Evolutionary conservation across 1,140 invertebrate species (phyloP).

Genomic region (Cheumatopsyche charites): DNA sequence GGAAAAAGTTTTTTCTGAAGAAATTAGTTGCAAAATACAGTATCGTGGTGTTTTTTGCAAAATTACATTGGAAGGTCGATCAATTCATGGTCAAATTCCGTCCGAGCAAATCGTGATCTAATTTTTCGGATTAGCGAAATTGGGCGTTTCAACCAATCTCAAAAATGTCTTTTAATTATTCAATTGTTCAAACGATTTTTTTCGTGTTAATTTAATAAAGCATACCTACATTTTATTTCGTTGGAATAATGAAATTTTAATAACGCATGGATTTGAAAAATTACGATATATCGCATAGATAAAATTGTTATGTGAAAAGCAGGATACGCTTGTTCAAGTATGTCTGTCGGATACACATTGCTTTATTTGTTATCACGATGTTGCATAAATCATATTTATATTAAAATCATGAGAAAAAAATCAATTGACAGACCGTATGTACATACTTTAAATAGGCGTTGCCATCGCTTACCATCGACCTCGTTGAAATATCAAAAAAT

Average conservation of each 20-base stretch:
- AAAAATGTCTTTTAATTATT: slow-evolving; percentile 1
- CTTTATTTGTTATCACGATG: too few species aligned
- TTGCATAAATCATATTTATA: too few species aligned
- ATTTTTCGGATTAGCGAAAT: slow-evolving; percentile 11
- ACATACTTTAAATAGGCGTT: slow-evolving; percentile 5
- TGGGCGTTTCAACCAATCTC: background rate
- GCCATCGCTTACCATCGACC: background rate
- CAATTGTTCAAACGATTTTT: background rate
- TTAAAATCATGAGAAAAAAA: too few species aligned
- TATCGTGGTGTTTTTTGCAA: background rate
- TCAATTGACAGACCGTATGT: background rate
- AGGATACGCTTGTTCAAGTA: too few species aligned
- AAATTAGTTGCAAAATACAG: background rate
- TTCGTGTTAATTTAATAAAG: too few species aligned
- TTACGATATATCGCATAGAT: too few species aligned
- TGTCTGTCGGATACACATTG: too few species aligned
- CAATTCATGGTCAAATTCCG: slow-evolving; percentile 11
- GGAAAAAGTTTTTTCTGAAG: too few species aligned
- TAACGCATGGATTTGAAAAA: too few species aligned
- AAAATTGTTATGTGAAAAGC: too few species aligned
- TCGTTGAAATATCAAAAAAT: background rate
- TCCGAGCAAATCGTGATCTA: slow-evolving; percentile 6
- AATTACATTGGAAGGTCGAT: background rate
- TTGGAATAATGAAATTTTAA: too few species aligned
- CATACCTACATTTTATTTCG: too few species aligned